phyloP scores from a whole-genome alignment of 2,888 invertebrate genomes.

The Doris montereyensis region DNA sequence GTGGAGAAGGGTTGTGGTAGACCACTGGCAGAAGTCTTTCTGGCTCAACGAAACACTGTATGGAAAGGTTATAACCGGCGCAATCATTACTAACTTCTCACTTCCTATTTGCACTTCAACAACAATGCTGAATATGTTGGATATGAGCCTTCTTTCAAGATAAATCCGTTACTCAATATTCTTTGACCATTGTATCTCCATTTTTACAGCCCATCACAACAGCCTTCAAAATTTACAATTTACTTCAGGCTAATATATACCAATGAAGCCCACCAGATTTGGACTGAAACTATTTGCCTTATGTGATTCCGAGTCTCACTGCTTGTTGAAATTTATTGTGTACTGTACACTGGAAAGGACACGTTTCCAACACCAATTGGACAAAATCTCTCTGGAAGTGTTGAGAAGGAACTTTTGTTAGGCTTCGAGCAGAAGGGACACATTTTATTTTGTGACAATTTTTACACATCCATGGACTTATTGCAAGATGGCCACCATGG shows the following conservation, averaged over 20 bases:
- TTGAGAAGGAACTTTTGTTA: constrained; percentile 16
- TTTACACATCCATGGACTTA: constrained; percentile 8
- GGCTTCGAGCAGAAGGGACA: constrained; percentile 13
- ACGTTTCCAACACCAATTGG: neutral
- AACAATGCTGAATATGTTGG: neutral
- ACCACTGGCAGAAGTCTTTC: no score
- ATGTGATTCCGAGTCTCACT: neutral
- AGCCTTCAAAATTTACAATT: constrained; percentile 6
- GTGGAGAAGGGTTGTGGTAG: no score
- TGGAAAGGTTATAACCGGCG: no score
- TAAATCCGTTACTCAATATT: constrained; percentile 11
- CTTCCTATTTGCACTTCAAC: constrained; percentile 14
- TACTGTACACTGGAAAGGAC: constrained; percentile 14
- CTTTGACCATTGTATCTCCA: neutral
- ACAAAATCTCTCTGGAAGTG: neutral
- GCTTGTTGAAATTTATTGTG: neutral
- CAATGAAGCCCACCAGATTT: neutral
- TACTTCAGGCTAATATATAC: constrained; percentile 11
- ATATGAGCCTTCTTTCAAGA: constrained; percentile 6
- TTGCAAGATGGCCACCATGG: no score
- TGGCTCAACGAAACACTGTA: no score
- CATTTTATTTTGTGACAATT: constrained; percentile 5
- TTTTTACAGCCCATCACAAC: constrained; percentile 8
- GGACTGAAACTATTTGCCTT: constrained; percentile 15
- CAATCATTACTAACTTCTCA: no score